Evolutionary conservation across 2,113 vertebrate genomes (phyloP).

Genomic region (Chinchilla lanigera): DNA sequence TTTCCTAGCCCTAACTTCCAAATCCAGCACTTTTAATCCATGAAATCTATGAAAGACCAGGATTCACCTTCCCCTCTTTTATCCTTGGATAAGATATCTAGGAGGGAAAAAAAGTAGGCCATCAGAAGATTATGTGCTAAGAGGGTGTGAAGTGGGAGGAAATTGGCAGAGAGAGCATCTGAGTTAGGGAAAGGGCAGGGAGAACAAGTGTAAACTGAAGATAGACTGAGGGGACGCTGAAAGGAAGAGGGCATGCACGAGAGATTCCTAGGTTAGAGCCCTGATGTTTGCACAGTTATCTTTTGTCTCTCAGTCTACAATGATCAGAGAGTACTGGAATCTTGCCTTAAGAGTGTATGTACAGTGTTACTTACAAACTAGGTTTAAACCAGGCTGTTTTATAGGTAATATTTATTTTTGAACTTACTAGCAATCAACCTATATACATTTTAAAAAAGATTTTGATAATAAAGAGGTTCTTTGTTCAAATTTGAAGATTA

Average conservation of each 20-base stretch:
- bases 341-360: neutral
- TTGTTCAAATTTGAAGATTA: constrained; percentile 46
- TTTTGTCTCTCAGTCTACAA: neutral
- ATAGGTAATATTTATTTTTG: constrained; percentile 2
- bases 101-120: constrained; percentile 55
- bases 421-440: neutral
- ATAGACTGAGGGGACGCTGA: neutral
- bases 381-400: neutral
- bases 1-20: neutral
- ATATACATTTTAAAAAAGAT: neutral
- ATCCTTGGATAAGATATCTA: constrained; percentile 75
- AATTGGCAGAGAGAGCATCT: constrained; percentile 55
- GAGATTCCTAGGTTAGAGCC: neutral
- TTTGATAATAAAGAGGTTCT: neutral
- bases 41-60: constrained; percentile 66
- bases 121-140: constrained; percentile 76
- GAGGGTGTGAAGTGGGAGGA: constrained; percentile 61
- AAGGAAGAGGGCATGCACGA: fast-evolving
- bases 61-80: constrained; percentile 60
- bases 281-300: neutral
- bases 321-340: neutral
- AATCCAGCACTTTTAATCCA: constrained; percentile 52
- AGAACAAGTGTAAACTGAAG: neutral
- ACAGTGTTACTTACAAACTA: neutral
- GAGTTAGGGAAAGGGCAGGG: neutral